phyloP scores from a whole-genome alignment of 2,113 vertebrate species.

The Crotophaga sulcirostris region DNA sequence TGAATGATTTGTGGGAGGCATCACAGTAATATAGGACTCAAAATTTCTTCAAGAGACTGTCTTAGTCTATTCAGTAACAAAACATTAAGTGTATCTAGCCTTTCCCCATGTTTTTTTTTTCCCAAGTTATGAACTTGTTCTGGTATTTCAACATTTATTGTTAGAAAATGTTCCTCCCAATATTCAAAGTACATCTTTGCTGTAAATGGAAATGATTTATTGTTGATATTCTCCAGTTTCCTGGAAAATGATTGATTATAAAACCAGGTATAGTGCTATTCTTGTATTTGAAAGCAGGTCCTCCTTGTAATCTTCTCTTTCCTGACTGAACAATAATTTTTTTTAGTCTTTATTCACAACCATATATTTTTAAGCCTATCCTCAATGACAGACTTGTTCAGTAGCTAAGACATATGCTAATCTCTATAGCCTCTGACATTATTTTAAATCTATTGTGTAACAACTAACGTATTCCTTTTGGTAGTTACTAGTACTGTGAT shows the following conservation, averaged over 20 bases:
- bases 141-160: not conserved
- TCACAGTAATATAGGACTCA: not conserved
- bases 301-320: not conserved
- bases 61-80: not conserved
- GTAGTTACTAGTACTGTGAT: not conserved
- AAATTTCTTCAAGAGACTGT: not conserved
- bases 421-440: not conserved
- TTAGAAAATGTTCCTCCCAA: not conserved
- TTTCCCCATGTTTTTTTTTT: not conserved
- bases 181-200: fast-evolving
- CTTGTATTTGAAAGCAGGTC: not conserved
- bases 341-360: not conserved
- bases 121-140: not conserved
- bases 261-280: not conserved
- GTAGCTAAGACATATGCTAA: not conserved
- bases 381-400: not conserved
- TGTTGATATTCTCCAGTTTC: not conserved
- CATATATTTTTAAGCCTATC: not conserved
- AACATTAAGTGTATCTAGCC: not conserved
- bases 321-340: not conserved
- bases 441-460: not conserved
- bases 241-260: not conserved
- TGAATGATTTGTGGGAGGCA: not conserved
- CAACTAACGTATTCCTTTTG: not conserved
- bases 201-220: not conserved